These are phyloP conservation scores for Psittacula derbiana DNA, from an alignment of 2,797 vertebrate genomes.

Conservation along the genomic window DNA sequence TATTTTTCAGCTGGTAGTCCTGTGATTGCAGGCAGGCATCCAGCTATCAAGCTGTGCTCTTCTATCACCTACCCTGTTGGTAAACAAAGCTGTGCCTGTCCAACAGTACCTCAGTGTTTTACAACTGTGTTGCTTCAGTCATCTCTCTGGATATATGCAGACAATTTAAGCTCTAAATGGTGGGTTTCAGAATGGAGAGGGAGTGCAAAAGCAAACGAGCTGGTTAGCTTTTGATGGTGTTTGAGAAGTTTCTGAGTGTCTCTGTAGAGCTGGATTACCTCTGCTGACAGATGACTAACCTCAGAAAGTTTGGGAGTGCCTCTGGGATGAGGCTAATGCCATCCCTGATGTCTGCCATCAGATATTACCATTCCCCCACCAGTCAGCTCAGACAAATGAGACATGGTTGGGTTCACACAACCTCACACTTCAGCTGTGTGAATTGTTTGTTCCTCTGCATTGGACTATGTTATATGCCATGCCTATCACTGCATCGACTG, in stretches of 20 bases:
- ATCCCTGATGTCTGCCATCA: background rate
- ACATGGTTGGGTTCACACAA: accelerated
- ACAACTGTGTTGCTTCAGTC: background rate
- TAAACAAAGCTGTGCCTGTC: background rate
- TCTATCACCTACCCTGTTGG: background rate
- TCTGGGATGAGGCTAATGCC: background rate
- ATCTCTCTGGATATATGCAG: background rate
- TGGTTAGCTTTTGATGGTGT: background rate
- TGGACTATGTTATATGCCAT: background rate
- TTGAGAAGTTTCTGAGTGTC: background rate
- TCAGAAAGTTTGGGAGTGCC: background rate
- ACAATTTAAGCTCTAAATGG: background rate
- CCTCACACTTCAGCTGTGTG: background rate
- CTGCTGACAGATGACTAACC: background rate
- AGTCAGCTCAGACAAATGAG: background rate
- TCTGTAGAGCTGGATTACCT: background rate
- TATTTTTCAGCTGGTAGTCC: background rate
- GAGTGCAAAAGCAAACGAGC: background rate
- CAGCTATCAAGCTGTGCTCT: background rate
- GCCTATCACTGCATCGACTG: background rate
- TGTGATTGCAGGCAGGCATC: background rate
- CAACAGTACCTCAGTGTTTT: background rate
- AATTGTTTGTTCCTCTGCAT: background rate
- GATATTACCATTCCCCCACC: background rate
- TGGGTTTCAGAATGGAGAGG: background rate